Percentiles rank a stretch among this genome's conserved stretches.
Conservation (phyloP, 2,888 invertebrate genomes). For the Euphydryas editha region DNA sequence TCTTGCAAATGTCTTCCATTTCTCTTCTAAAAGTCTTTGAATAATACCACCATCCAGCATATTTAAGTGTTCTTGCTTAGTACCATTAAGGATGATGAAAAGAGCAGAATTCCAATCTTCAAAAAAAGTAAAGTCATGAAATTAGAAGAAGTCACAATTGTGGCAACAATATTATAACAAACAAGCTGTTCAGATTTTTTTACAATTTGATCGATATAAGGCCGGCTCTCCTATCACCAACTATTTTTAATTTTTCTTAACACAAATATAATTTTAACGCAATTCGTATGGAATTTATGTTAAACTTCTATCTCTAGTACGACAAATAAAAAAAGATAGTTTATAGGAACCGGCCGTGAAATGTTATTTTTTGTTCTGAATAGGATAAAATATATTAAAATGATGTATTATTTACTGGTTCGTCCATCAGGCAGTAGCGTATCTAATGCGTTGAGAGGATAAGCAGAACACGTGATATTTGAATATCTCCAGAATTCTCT, state of each 20-base stretch:
- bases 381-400: background rate
- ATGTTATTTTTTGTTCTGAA: no score
- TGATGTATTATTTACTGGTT: slow-evolving; percentile 88
- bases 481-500: slow-evolving; percentile 99
- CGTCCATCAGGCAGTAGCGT: slow-evolving; percentile 96
- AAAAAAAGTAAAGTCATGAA: slow-evolving; percentile 43
- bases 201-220: no score
- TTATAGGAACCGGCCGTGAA: no score
- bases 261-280: no score
- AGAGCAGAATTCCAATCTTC: slow-evolving; percentile 99
- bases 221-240: no score
- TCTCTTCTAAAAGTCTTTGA: slow-evolving; percentile 97
- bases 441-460: slow-evolving; percentile 97
- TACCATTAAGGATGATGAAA: slow-evolving; percentile 98
- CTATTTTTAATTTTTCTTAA: no score
- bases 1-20: slow-evolving; percentile 99
- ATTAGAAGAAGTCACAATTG: no score
- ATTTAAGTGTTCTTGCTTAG: slow-evolving; percentile 98
- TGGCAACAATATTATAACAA: no score
- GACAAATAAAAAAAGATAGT: no score
- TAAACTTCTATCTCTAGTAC: no score
- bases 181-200: no score
- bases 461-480: slow-evolving; percentile 99
- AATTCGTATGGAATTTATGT: no score
- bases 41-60: slow-evolving; percentile 99